phyloP scores from a whole-genome alignment of 2,113 vertebrate genomes.

The Atractosteus spatula region DNA sequence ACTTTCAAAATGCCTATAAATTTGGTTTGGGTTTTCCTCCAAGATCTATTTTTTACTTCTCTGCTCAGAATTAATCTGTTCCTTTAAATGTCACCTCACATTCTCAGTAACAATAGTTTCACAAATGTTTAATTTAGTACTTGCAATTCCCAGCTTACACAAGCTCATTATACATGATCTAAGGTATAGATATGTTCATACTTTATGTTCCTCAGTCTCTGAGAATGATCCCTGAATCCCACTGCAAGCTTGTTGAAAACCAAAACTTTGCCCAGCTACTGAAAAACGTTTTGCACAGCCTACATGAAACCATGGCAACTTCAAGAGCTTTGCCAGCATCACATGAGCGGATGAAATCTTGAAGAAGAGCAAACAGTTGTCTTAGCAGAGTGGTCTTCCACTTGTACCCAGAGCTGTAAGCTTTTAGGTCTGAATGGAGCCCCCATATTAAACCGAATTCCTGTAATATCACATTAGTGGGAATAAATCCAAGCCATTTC shows the following conservation, averaged over 20 bases:
- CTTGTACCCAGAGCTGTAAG: background rate
- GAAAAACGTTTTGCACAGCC: background rate
- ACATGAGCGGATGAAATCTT: background rate
- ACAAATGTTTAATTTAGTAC: background rate
- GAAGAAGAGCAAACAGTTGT: no score
- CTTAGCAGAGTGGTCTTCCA: background rate
- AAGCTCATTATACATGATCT: background rate
- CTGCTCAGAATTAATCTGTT: no score
- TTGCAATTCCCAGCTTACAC: background rate
- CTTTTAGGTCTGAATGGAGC: background rate
- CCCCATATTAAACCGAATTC: background rate
- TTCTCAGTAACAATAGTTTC: no score
- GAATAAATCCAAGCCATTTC: background rate
- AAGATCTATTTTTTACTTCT: no score
- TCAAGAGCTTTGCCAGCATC: background rate
- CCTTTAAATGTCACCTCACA: no score
- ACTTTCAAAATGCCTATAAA: no score
- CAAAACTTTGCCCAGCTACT: background rate
- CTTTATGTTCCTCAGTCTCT: background rate
- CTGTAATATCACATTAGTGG: background rate
- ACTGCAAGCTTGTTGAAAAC: background rate
- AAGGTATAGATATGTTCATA: background rate
- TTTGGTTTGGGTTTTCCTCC: no score
- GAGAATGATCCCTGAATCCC: no score
- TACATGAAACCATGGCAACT: constrained; percentile 3